Base-by-base conservation (phyloP, 2,888 invertebrate species). In the Drosophila kambysellisi region DNA sequence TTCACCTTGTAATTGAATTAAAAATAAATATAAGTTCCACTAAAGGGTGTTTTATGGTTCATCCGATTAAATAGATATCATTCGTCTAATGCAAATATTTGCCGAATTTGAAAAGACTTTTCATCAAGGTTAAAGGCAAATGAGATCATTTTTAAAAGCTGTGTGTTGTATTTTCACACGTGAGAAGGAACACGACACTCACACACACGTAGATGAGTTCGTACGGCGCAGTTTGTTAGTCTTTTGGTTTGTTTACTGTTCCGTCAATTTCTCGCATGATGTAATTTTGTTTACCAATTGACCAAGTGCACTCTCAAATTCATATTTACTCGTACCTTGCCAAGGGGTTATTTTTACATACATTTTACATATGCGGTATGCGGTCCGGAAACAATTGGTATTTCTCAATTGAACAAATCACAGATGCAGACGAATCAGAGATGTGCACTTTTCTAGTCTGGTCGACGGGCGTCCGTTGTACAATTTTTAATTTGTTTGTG, bases 251-350 rank as follows among this genome's bases (percentile, higher is more conserved):
- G 32, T 57, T 70, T 67, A 60, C 41, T 52, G 61, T 54, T 63
- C 17, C 66, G 63, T 65, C 53, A 60, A 62, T 79, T 65, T 15
- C 33, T 57, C 56, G 74, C 56, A 76, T 79, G 64, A 82, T 76
- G 70, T 74, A 76, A 80, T 67, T 63, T 80, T 77, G 61, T 83
- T 85, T 77, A 69, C 73, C 46, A 58, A 59, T 50, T 61, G 52
- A 41, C 48, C 41, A 51, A 68, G 33, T 50, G 53, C 43, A 58
- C 48, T 48, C 33, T 35, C 41, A 54, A 15, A 48, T 9, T 50
- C n/a, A 32, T 12, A 67, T 35, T 30, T 56, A 30, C n/a, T 12
- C 29, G 17, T 46, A 46, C 46, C 46, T 46, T 15, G 25, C 8
- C 25, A 46, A 25, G 46, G 15, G 46, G 15, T 25, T 8, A 15